Percentiles rank a stretch among this genome's conserved stretches.
phyloP scores from a whole-genome alignment of 1,140 invertebrate species.

The Cydia amplana region DNA sequence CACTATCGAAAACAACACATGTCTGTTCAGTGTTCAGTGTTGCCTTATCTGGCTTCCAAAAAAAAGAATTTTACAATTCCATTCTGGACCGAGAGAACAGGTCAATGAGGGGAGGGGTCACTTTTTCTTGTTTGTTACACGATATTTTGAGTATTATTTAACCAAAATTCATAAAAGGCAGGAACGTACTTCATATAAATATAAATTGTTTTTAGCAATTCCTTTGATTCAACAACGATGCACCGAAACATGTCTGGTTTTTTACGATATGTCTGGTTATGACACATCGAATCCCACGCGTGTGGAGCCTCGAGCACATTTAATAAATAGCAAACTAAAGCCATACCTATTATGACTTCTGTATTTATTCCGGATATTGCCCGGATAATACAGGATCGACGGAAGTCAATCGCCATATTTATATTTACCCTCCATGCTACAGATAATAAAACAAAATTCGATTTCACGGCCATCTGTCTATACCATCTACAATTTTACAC shows the following conservation, averaged over 20 bases:
- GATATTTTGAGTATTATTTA: no score
- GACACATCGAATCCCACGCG: no score
- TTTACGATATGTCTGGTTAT: no score
- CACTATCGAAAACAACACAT: conserved; percentile 5
- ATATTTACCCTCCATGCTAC: background rate
- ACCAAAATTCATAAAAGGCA: no score
- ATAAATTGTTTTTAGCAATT: no score
- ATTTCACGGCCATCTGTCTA: background rate
- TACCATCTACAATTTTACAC: background rate
- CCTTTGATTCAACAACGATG: no score
- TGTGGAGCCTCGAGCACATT: no score
- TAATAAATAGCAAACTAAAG: background rate
- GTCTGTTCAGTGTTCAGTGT: background rate
- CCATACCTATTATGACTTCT: background rate
- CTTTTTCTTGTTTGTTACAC: no score
- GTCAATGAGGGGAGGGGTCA: no score
- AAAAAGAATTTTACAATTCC: background rate
- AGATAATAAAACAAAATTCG: background rate
- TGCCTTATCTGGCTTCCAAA: background rate
- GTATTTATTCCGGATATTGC: background rate
- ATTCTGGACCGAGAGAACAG: no score
- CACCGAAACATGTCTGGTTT: no score
- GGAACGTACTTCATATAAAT: no score
- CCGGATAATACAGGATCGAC: background rate
- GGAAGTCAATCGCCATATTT: background rate